Percentiles rank a stretch among this genome's conserved stretches.
Evolutionary conservation across 2,888 invertebrate species (phyloP).

Genomic region (Leptopterna dolabrata): DNA sequence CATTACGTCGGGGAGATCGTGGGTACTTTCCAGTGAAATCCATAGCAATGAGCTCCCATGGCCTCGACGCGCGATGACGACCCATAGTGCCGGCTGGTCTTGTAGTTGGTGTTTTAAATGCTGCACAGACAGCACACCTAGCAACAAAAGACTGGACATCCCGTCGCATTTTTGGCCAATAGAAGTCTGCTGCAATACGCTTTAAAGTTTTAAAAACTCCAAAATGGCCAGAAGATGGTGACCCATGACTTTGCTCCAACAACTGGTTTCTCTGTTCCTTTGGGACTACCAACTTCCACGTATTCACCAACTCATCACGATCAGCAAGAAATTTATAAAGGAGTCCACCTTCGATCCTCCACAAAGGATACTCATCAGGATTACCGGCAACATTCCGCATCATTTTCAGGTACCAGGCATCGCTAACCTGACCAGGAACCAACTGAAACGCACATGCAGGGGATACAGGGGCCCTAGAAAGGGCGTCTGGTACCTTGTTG

Average conservation of each 20-base stretch:
- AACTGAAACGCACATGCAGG: not conserved
- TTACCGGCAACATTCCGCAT: not conserved
- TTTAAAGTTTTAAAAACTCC: slow-evolving; percentile 45
- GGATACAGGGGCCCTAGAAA: not conserved
- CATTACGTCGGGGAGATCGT: not conserved
- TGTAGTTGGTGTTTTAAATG: not conserved
- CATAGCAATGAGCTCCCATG: slow-evolving; percentile 54
- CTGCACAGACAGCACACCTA: not conserved
- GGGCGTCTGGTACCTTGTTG: slow-evolving; percentile 35
- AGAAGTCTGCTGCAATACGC: not conserved
- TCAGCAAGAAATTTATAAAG: slow-evolving; percentile 8
- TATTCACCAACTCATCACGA: not conserved
- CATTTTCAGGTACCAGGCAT: slow-evolving; percentile 54
- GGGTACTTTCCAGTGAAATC: slow-evolving; percentile 21
- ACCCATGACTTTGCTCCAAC: not conserved
- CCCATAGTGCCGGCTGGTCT: not conserved
- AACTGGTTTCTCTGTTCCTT: not conserved
- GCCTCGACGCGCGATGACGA: slow-evolving; percentile 42
- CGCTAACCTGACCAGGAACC: not conserved
- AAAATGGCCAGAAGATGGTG: not conserved
- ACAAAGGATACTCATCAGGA: slow-evolving; percentile 31
- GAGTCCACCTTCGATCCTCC: not conserved
- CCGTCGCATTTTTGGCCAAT: slow-evolving; percentile 9
- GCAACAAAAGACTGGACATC: not conserved
- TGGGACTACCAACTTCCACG: not conserved